A percentile compares a stretch with the other conserved stretches of the same genome.
These are phyloP conservation scores for Microctonus hyperodae DNA, from an alignment of 2,888 invertebrate species.

Conservation along the genomic window DNA sequence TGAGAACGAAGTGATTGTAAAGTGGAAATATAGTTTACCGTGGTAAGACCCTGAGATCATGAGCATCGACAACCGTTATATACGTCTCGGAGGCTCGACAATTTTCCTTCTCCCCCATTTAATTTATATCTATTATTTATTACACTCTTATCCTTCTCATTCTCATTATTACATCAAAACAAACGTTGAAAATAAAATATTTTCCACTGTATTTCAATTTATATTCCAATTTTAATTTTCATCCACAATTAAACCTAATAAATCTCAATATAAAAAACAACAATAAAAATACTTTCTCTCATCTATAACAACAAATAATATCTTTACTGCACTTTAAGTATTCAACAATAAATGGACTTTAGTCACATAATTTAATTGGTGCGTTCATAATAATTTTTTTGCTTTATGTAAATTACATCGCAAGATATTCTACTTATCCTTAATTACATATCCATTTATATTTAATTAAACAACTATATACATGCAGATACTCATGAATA, in stretches of 20 bases:
- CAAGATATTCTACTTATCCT: neutral
- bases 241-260: no score
- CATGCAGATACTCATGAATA: no score
- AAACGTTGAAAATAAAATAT: no score
- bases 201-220: no score
- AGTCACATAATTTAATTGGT: slow-evolving; percentile 16
- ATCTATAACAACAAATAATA: neutral
- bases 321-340: neutral
- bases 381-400: slow-evolving; percentile 11
- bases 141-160: no score
- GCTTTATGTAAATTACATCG: neutral
- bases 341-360: neutral
- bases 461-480: neutral
- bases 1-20: slow-evolving; percentile 56
- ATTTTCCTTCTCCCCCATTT: slow-evolving; percentile 10
- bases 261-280: neutral
- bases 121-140: no score
- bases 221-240: no score
- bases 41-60: slow-evolving; percentile 48
- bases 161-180: no score
- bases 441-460: neutral
- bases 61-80: slow-evolving; percentile 48
- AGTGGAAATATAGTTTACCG: slow-evolving; percentile 38
- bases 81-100: slow-evolving; percentile 54
- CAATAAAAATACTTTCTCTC: neutral